Evolutionary conservation across 2,888 invertebrate species (phyloP), one percentile per base, ranked within the genome.

Genomic region (Stenoptilia bipunctidactyla): DNA sequence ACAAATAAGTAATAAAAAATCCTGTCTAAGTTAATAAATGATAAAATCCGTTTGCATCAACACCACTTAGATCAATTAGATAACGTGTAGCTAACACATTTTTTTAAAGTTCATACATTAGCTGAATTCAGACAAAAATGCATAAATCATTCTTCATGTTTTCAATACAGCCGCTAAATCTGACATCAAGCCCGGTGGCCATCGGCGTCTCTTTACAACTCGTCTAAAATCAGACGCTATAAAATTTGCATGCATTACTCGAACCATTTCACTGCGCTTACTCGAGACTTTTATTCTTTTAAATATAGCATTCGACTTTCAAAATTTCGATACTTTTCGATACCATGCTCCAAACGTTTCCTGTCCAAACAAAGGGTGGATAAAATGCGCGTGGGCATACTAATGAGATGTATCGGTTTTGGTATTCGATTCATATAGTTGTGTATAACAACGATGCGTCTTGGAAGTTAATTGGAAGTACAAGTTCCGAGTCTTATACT

Each of bases 231-330:
- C 69, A 66, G 73, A 74, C 64, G 70, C 72, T 63, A 76, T 77
- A 71, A 76, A 76, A 77, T 80, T 77, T 77, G 76, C 76, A 80
- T 80, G 75, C 60, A 73, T 73, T 76, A 76, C 68, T 71, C 65
- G 76, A 69, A 62, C 67, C 74, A 73, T 76, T 76, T 71, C 66
- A 59, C 59, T 62, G 30, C 12, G 59, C 56, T 55, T 58, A n/a
- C 59, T 56, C 52, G 58, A 57, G 58, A 61, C 57, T 60, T 71
- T 66, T 68, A 64, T 71, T 68, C 61, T 55, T 54, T 61, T 66
- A 61, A 61, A 59, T 51, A 61, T 66, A 52, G 53, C 58, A 57
- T 59, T 63, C 47, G 52, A 65, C 63, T 59, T 52, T 44, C 53
- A 64, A 66, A 3, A 20, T 20, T 20, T 20, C 20, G 20, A 20